Evolutionary conservation across 2,797 vertebrate genomes (phyloP).

Genomic region (Megaceryle alcyon): DNA sequence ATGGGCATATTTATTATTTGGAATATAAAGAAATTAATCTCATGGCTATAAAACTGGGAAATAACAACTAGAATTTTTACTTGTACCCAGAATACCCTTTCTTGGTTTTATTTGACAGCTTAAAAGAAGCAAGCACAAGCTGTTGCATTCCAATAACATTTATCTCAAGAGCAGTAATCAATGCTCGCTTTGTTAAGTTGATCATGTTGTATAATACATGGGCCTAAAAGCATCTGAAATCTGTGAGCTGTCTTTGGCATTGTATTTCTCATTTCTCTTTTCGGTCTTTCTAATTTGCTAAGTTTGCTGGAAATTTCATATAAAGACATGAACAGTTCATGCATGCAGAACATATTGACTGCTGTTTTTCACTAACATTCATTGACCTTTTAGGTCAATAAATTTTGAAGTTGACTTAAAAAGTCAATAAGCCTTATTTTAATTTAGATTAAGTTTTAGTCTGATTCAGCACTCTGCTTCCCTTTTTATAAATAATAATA

Average conservation of each 20-base stretch:
- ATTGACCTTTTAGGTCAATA: constrained; percentile 78
- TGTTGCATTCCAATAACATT: constrained; percentile 29
- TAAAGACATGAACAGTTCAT: constrained; percentile 76
- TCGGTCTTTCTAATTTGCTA: constrained; percentile 60
- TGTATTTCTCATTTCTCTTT: constrained; percentile 61
- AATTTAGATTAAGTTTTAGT: constrained; percentile 73
- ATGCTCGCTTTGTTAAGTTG: constrained; percentile 52
- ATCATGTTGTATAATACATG: constrained; percentile 13
- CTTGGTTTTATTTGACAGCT: constrained; percentile 24
- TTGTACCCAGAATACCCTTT: neutral
- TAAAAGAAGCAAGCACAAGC: constrained; percentile 26
- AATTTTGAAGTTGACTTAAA: constrained; percentile 76
- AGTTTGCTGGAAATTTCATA: constrained; percentile 77
- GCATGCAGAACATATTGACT: constrained; percentile 76
- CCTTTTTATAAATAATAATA: constrained; percentile 29
- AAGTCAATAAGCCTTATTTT: constrained; percentile 79
- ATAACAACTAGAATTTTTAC: neutral
- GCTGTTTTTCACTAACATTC: constrained; percentile 76
- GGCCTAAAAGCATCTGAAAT: constrained; percentile 67
- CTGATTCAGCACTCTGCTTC: constrained; percentile 69
- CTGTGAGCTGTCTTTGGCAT: constrained; percentile 45
- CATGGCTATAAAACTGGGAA: neutral
- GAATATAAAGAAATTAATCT: neutral
- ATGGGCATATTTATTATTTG: neutral
- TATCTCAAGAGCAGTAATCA: constrained; percentile 55